These are phyloP conservation scores for Ceratitis capitata DNA, from an alignment of 1,140 invertebrate species.

Conservation along the genomic window DNA sequence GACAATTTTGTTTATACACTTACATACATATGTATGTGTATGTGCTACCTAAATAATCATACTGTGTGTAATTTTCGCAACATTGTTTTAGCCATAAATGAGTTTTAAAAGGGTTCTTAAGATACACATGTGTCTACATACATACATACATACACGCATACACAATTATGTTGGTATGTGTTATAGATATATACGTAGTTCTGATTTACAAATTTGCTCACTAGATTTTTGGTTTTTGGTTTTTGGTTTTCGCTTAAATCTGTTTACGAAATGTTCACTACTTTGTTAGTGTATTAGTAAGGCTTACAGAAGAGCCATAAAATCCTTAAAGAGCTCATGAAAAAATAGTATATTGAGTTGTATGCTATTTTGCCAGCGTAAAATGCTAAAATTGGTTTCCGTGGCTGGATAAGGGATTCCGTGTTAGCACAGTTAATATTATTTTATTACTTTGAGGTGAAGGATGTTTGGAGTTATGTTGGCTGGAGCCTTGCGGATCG, in stretches of 20 bases:
- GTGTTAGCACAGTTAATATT: no score
- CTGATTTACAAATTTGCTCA: background rate
- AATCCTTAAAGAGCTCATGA: background rate
- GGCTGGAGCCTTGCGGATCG: no score
- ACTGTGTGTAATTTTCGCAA: background rate
- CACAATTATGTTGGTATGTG: background rate
- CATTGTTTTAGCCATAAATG: constrained; percentile 8
- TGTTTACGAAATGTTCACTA: background rate
- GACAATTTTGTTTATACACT: background rate
- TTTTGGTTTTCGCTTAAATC: no score
- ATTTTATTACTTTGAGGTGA: no score
- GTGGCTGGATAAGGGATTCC: no score
- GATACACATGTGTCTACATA: background rate
- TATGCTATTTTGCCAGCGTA: background rate
- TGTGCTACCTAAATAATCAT: no score
- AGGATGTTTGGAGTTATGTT: no score
- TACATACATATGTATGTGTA: no score
- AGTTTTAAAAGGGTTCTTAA: background rate
- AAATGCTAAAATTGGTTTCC: background rate
- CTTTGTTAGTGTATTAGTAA: background rate
- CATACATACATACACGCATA: background rate
- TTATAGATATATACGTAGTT: background rate
- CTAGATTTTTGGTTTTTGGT: background rate
- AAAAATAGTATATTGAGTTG: background rate
- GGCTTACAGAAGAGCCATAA: background rate